Evolutionary conservation across 2,888 invertebrate species (phyloP), one percentile per base, ranked within the genome.

Genomic region (Omphaloscelis lunosa): DNA sequence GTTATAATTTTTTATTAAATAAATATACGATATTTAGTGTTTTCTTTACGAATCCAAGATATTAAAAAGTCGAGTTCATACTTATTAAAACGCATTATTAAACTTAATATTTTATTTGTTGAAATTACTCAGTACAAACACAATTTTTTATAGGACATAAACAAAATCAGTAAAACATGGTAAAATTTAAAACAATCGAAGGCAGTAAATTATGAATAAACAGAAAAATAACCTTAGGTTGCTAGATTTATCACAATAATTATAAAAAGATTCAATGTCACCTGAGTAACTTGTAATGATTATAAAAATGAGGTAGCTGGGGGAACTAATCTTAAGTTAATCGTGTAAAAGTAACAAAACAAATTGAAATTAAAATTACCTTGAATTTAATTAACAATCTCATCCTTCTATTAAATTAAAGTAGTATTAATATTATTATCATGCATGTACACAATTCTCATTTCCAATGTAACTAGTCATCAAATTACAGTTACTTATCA

Each of bases 1-100:
- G 91, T 93, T 94, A 93, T 93, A 91, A 93, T 94, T 95, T 62
- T 94, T 94, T 94, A 95, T 92, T 94, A 93, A 96, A 95, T 94
- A 93, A 94, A 95, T 92, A 89, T 90, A 90, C 90, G 89, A 89
- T 75, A 86, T 82, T 80, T 79, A 80, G 79, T 76, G 84, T 91
- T 93, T 92, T 87, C 87, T 93, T 93, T 91, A 62, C 15, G 27
- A 34, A 70, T 72, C 80, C 82, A 84, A 76, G 85, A 76, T 80
- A 73, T 72, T 76, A 23, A 72, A 71, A 75, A 51, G 8, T 29
- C 23, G 5, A 48, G 20, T 48, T 71, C 15, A 48, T 23, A 39
- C 1, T 6, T 34, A 77, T 62, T 73, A 70, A 74, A 77, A 79
- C 45, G 17, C 17, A n/a, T 67, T 41, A 63, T 51, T 70, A 41